Evolutionary conservation across 2,113 vertebrate genomes (phyloP).

Genomic region (Stictonetta naevosa): DNA sequence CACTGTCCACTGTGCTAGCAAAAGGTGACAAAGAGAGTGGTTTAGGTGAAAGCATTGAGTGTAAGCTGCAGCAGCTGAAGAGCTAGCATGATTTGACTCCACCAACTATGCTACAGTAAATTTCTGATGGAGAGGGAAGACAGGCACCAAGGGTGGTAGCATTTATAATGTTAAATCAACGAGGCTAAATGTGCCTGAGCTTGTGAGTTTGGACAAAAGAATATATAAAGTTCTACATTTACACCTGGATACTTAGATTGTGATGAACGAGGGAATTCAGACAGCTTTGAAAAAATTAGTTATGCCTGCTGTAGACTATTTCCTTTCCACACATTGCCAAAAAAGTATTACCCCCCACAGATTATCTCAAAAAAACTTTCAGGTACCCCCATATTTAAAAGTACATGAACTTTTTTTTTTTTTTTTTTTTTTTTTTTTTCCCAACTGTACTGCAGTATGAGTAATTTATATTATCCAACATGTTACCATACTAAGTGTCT

Average conservation of each 20-base stretch:
- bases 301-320: neutral
- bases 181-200: rapidly evolving
- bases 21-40: neutral
- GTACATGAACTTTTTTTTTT: neutral
- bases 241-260: neutral
- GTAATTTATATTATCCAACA: neutral
- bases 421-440: too few species aligned
- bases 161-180: neutral
- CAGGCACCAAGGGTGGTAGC: neutral
- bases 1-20: neutral
- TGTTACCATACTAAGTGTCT: neutral
- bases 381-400: neutral
- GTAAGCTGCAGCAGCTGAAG: neutral
- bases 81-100: neutral
- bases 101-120: neutral
- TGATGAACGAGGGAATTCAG: neutral
- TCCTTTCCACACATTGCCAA: neutral
- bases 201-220: neutral
- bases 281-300: neutral
- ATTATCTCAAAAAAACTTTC: neutral
- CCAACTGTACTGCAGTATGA: neutral
- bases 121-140: rapidly evolving
- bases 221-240: neutral
- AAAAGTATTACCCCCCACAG: rapidly evolving
- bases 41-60: neutral